Evolutionary conservation across 2,888 invertebrate genomes (phyloP), one percentile per base, ranked within the genome.

Genomic region (Plutella xylostella): DNA sequence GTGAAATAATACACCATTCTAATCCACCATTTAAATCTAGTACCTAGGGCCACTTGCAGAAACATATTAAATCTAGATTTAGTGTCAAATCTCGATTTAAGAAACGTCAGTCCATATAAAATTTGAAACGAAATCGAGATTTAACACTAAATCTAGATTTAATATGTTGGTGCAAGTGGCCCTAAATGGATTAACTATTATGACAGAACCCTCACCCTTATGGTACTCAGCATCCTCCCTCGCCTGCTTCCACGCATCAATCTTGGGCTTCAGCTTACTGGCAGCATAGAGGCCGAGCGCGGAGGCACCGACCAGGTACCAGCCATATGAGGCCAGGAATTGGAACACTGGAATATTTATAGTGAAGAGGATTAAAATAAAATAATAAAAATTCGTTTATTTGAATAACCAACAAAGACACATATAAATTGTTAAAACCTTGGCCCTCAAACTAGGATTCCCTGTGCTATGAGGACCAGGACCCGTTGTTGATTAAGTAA

Each of bases 211-310:
- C 21, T 22, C 25, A 78, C 80, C 67, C 57, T 78, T 79, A 44
- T 79, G 76, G 40, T 74, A 71, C 14, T 57, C 65, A 0, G 79
- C 78, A 22, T 79, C 79, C 19, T 75, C 76, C 5, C 60, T 48
- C 0, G 65, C 67, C 35, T 72, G 60, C 50, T 48, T 53, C 72
- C 74, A 75, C 19, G 54, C 53, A 14, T 56, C 46, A 2, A 63
- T 40, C 1, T 15, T 37, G 0, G 75, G 75, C 7, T 55, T 48
- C 38, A 70, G 51, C 46, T 50, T 51, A 45, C 51, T 50, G 2
- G 45, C 17, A 0, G 58, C 2, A 46, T 65, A 72, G 18, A 63
- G 43, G 0, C 28, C 14, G 0, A 49, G 52, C 0, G 56, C 61
- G 0, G 45, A 54, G 0, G 47, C 63, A 0, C 63, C 71, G 30